These are phyloP conservation scores for Siphamia tubifer DNA, from an alignment of 2,113 vertebrate genomes.

Conservation along the genomic window DNA sequence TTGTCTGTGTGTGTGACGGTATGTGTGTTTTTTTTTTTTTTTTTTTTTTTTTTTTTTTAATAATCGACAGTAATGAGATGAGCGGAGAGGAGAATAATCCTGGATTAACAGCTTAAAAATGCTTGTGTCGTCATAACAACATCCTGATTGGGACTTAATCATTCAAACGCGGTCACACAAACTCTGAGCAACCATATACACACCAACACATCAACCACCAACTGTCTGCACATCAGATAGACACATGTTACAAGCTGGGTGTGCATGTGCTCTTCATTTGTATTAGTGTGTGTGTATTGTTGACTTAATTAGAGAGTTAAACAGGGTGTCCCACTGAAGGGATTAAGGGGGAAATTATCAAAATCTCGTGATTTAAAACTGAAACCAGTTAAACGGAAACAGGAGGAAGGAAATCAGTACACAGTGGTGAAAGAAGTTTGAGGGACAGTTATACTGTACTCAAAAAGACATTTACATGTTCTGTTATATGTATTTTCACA, in stretches of 20 bases:
- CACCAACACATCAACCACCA: neutral
- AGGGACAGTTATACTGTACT: slow-evolving; percentile 17
- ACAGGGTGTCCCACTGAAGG: slow-evolving; percentile 43
- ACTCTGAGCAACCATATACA: neutral
- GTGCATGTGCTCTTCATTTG: slow-evolving; percentile 14
- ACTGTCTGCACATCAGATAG: slow-evolving; percentile 28
- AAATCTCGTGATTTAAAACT: slow-evolving; percentile 63
- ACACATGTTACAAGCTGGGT: slow-evolving; percentile 12
- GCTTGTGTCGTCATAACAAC: slow-evolving; percentile 65
- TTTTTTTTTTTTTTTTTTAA: no score
- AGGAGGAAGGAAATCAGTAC: slow-evolving; percentile 42
- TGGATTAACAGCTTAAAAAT: slow-evolving; percentile 71
- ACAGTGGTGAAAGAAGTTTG: slow-evolving; percentile 10
- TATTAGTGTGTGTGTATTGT: slow-evolving; percentile 24
- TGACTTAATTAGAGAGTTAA: slow-evolving; percentile 71
- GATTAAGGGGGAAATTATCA: slow-evolving; percentile 67
- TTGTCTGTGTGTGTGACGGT: neutral
- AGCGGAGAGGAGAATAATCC: slow-evolving; percentile 68
- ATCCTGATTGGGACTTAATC: slow-evolving; percentile 65
- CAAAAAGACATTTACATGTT: slow-evolving; percentile 2
- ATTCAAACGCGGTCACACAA: slow-evolving; percentile 46
- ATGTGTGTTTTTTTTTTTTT: no score
- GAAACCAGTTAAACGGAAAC: slow-evolving; percentile 63
- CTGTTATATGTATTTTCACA: slow-evolving; percentile 19
- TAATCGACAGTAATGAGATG: slow-evolving; percentile 70